Base-by-base conservation (phyloP, 2,113 vertebrate genomes). In the Phyllopteryx taeniolatus region DNA sequence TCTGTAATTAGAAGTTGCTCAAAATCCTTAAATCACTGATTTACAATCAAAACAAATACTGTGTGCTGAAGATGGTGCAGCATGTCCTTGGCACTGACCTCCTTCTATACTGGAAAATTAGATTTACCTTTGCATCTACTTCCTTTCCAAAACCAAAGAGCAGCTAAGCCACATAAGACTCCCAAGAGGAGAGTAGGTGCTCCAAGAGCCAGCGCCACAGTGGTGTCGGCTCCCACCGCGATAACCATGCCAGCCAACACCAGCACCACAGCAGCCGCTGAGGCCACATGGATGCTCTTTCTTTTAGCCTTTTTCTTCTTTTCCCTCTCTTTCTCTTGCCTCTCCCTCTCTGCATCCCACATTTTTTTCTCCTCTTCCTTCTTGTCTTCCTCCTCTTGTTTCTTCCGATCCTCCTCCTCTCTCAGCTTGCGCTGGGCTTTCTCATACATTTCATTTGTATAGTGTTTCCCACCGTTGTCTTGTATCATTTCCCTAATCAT, bases 391-490 rank as follows among this genome's bases (percentile, higher is more conserved):
- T 89, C 90, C 73, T 86, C 77, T 11, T 79, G 80, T 2, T 53
- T 83, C 71, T 39, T 83, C 6, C n/a, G 71, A 75, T 88, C 84
- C 80, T 89, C 84, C 64, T 86, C 83, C 67, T 88, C 84, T 35
- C 49, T 70, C 53, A 87, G 77, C 76, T 77, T 88, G 46, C 68
- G 79, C 77, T 91, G 86, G 66, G 82, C 81, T 44, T 76, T 83
- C 56, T 88, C 81, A 4, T 91, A 91, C 87, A 91, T 85, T 70
- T 86, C 85, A 6, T 91, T 91, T 0, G 87, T 90, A 85, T 91
- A 91, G 76, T 90, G 82, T 42, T 87, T 80, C 15, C 87, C 88
- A 0, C 84, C 86, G 0, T 90, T 92, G 1, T 88, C 83, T 56
- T 78, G 72, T 27, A 91, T 39, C 87, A 92, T 86, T 70, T 84